A percentile compares a stretch with the other conserved stretches of the same genome.
These are phyloP conservation scores for Noctuana brunneofusca DNA, from an alignment of 2,888 invertebrate genomes.

Conservation along the genomic window DNA sequence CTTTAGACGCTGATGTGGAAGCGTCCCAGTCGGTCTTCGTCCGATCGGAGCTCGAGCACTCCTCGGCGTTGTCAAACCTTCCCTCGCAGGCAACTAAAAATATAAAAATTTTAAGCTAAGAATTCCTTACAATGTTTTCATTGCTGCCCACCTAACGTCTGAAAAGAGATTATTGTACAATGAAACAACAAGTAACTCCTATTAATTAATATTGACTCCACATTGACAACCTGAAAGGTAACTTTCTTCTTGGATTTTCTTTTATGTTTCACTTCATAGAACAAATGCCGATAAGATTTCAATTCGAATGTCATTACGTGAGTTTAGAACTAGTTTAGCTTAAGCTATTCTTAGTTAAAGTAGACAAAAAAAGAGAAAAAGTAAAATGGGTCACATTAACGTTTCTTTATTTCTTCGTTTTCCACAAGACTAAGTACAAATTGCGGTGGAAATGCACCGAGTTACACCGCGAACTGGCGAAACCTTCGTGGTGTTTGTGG, in stretches of 20 bases:
- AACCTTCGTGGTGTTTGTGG: slow-evolving; percentile 47
- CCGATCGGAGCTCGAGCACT: slow-evolving; percentile 75
- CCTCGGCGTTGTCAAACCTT: slow-evolving; percentile 73
- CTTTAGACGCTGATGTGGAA: slow-evolving; percentile 75
- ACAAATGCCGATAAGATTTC: slow-evolving; percentile 59
- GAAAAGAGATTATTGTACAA: no score
- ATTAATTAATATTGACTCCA: neutral
- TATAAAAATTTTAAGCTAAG: neutral
- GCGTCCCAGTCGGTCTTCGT: slow-evolving; percentile 66
- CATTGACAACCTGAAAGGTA: slow-evolving; percentile 62
- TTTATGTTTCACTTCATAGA: slow-evolving; percentile 69
- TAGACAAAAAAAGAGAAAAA: slow-evolving; percentile 45
- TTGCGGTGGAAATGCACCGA: slow-evolving; percentile 57
- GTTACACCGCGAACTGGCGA: slow-evolving; percentile 54
- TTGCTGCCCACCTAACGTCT: no score
- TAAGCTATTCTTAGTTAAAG: slow-evolving; percentile 18
- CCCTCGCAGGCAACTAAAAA: slow-evolving; percentile 71
- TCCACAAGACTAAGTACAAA: slow-evolving; percentile 44
- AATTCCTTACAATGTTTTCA: neutral
- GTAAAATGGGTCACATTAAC: slow-evolving; percentile 50
- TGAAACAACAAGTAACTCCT: no score
- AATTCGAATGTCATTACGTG: slow-evolving; percentile 66
- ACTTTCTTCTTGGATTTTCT: slow-evolving; percentile 68
- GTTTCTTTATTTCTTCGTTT: slow-evolving; percentile 46
- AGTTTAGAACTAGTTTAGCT: slow-evolving; percentile 38